phyloP scores from a whole-genome alignment of 2,888 invertebrate genomes.

The Scrobipalpa atriplicella region DNA sequence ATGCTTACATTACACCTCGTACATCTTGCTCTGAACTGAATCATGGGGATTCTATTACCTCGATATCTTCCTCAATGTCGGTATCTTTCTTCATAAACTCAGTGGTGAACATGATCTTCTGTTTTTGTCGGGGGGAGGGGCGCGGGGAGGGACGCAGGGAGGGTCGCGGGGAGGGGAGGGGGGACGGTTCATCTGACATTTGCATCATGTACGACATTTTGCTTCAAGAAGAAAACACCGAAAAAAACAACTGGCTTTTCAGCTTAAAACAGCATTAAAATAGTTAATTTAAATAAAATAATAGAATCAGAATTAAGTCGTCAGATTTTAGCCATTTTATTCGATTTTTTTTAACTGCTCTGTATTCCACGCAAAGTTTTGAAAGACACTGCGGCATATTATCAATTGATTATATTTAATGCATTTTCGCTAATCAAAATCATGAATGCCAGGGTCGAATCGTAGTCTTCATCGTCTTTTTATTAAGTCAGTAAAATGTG shows the following conservation, averaged over 20 bases:
- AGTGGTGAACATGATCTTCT: constrained; percentile 47
- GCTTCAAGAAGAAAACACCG: background rate
- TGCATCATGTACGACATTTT: constrained; percentile 7
- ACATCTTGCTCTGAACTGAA: too few species aligned
- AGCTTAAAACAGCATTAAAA: too few species aligned
- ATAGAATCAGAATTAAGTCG: too few species aligned
- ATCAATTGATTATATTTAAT: background rate
- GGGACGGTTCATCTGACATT: too few species aligned
- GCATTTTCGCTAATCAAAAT: background rate
- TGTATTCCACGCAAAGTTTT: background rate
- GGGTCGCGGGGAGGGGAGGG: constrained; percentile 32
- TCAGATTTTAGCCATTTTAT: too few species aligned
- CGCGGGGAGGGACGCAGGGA: constrained; percentile 20
- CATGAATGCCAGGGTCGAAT: too few species aligned
- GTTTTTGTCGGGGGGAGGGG: constrained; percentile 43
- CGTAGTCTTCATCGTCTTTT: too few species aligned
- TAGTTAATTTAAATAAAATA: too few species aligned
- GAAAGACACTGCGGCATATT: background rate
- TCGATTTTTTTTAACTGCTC: background rate
- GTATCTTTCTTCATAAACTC: constrained; percentile 64
- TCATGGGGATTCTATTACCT: constrained; percentile 44
- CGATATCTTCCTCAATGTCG: constrained; percentile 55
- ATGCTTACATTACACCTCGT: too few species aligned
- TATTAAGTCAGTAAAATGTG: too few species aligned
- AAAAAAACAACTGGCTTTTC: too few species aligned